Percentiles rank a stretch among this genome's conserved stretches.
phyloP scores from a whole-genome alignment of 2,888 invertebrate genomes.

The Villa cingulata region DNA sequence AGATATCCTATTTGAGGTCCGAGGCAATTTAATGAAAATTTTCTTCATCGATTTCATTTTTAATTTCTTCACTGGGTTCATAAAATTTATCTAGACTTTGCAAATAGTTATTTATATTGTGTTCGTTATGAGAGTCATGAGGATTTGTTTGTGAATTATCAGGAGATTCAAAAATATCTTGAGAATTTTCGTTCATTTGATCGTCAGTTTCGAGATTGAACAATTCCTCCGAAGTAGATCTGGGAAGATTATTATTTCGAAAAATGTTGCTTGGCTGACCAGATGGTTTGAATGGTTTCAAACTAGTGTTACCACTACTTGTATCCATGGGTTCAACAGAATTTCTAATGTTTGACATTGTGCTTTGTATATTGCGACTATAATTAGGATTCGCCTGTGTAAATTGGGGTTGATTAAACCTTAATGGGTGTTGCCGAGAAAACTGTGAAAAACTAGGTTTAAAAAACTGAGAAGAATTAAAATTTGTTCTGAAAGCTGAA shows the following conservation, averaged over 20 bases:
- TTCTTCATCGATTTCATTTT: background rate
- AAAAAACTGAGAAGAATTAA: no score
- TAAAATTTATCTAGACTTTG: background rate
- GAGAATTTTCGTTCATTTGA: background rate
- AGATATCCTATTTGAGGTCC: background rate
- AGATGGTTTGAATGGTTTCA: background rate
- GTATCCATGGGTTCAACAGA: background rate
- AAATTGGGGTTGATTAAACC: no score
- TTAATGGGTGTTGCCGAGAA: no score
- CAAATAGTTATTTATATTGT: background rate
- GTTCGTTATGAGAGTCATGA: background rate
- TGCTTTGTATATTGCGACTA: no score
- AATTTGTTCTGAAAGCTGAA: no score
- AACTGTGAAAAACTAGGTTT: no score
- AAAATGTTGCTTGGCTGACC: background rate
- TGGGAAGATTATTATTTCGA: no score
- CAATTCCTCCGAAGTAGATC: background rate
- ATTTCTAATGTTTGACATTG: no score
- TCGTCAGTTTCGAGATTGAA: background rate
- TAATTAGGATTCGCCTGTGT: no score
- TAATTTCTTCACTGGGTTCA: background rate
- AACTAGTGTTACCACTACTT: background rate
- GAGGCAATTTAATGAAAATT: slow-evolving; percentile 1
- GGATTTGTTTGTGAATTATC: background rate
- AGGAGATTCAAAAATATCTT: background rate